These are phyloP conservation scores for Paraescarpia echinospica DNA, from an alignment of 1,140 invertebrate genomes.

Conservation along the genomic window DNA sequence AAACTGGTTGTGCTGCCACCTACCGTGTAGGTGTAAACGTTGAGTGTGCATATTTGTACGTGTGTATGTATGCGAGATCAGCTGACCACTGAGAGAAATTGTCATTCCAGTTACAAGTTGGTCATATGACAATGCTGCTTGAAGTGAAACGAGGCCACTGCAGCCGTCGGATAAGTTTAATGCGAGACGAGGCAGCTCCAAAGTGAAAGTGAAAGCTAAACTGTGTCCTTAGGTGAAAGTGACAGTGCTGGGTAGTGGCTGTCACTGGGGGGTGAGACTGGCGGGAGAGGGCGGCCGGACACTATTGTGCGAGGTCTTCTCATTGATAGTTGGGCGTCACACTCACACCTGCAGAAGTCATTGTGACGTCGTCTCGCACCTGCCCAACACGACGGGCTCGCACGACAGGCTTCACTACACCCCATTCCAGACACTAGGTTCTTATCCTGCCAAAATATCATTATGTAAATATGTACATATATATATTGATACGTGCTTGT, in stretches of 20 bases:
- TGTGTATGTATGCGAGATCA: background rate
- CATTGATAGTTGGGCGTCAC: background rate
- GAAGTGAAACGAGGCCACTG: background rate
- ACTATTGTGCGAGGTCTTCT: background rate
- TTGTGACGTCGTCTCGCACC: background rate
- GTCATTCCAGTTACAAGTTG: background rate
- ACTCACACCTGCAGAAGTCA: background rate
- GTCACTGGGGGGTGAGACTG: background rate
- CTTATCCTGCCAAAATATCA: background rate
- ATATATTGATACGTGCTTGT: background rate
- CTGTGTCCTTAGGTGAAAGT: background rate
- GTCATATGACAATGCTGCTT: background rate
- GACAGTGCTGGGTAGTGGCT: background rate
- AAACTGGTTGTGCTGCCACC: background rate
- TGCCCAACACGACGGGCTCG: too few species aligned
- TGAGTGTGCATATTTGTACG: background rate
- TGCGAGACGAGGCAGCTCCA: background rate
- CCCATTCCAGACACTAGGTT: constrained; percentile 3
- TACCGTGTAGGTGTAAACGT: background rate
- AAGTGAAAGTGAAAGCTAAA: background rate
- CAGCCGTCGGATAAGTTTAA: background rate
- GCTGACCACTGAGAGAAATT: background rate
- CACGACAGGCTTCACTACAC: background rate
- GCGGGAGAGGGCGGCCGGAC: background rate
- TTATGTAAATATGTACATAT: background rate